Percentiles rank a stretch among this genome's conserved stretches.
Conservation (phyloP, 1,140 invertebrate genomes). For the Neodiprion lecontei region DNA sequence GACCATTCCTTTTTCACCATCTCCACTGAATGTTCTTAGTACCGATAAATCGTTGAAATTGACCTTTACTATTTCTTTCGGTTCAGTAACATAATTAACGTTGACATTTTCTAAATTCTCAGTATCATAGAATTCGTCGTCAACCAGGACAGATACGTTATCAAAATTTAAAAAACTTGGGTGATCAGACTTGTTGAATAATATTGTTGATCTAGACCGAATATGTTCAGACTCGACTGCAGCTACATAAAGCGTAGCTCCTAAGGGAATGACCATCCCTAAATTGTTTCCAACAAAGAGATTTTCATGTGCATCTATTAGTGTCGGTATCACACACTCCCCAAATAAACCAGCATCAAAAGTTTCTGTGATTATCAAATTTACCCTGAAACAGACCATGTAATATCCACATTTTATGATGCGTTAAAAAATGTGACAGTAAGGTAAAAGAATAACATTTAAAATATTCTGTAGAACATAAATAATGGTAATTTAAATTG, state of each 20-base stretch:
- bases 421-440: no score
- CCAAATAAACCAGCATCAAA: conserved; percentile 83
- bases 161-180: conserved; percentile 39
- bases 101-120: conserved; percentile 69
- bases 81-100: conserved; percentile 67
- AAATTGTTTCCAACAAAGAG: conserved; percentile 58
- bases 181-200: conserved; percentile 32
- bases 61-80: conserved; percentile 64
- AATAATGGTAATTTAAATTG: neutral
- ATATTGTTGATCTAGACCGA: conserved; percentile 40
- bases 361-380: conserved; percentile 76
- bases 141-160: conserved; percentile 37
- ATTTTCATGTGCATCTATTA: conserved; percentile 72
- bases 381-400: conserved; percentile 59
- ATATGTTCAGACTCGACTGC: conserved; percentile 57
- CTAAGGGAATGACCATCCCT: conserved; percentile 68
- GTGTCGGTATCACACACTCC: conserved; percentile 71
- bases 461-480: no score
- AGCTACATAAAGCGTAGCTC: conserved; percentile 70
- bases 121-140: conserved; percentile 72
- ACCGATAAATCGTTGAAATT: conserved; percentile 71
- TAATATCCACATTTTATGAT: neutral
- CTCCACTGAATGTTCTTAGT: conserved; percentile 55
- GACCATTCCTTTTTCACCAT: conserved; percentile 52
- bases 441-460: no score